Evolutionary conservation across 2,797 vertebrate species (phyloP).

Genomic region (Brachymystax lenok): DNA sequence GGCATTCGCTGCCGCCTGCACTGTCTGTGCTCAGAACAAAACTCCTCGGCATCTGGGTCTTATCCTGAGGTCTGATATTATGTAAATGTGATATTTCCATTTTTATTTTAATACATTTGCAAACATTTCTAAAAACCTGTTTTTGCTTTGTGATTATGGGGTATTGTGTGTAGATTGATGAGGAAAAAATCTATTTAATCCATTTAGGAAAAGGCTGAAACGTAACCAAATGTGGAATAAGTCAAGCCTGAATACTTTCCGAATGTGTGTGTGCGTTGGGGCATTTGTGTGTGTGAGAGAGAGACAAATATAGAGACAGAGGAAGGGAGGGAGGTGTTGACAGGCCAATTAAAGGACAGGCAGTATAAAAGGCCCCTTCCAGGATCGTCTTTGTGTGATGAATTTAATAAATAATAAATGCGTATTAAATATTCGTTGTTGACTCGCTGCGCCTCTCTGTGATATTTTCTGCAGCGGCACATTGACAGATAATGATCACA

Average conservation of each 20-base stretch:
- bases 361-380: constrained; percentile 10
- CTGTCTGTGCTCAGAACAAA: too few relatives aligned
- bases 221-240: too few relatives aligned
- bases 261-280: not conserved
- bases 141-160: too few relatives aligned
- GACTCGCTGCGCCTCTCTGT: constrained; percentile 13
- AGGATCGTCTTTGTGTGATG: constrained; percentile 8
- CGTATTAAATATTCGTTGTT: constrained; percentile 52
- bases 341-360: constrained; percentile 5
- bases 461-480: constrained; percentile 41
- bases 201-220: too few relatives aligned
- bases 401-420: constrained; percentile 40
- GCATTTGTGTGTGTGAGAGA: constrained; percentile 11
- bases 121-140: too few relatives aligned
- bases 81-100: too few relatives aligned
- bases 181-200: too few relatives aligned
- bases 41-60: too few relatives aligned
- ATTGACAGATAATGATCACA: constrained; percentile 52
- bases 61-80: too few relatives aligned
- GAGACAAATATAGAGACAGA: constrained; percentile 2
- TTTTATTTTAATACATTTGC: too few relatives aligned
- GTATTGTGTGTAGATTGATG: too few relatives aligned
- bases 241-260: not conserved
- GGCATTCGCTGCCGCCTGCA: too few relatives aligned
- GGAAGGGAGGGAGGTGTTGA: not conserved